Evolutionary conservation across 2,113 vertebrate species (phyloP).

Genomic region (Hassar affinis): DNA sequence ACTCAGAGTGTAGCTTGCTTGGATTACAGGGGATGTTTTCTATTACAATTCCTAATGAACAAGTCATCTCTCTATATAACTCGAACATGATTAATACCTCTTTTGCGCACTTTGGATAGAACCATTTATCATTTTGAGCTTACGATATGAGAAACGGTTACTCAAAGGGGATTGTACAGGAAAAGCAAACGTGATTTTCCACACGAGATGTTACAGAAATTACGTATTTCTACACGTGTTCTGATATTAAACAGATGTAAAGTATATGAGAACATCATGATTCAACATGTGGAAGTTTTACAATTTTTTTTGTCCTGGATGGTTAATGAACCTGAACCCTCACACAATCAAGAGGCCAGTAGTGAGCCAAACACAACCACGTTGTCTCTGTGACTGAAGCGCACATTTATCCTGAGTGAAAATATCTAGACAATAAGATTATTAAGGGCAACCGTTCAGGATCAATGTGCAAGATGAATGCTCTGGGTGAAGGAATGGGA

Average conservation of each 20-base stretch:
- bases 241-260: no score
- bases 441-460: neutral
- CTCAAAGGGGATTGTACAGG: neutral
- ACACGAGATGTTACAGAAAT: neutral
- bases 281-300: neutral
- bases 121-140: neutral
- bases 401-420: neutral
- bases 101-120: neutral
- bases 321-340: neutral
- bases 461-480: neutral
- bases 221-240: no score
- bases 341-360: no score
- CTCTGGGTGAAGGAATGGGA: neutral
- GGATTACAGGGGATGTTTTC: neutral
- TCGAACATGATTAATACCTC: neutral
- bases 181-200: neutral
- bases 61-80: neutral
- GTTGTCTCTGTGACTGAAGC: neutral
- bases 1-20: slow-evolving; percentile 54
- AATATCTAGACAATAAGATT: neutral
- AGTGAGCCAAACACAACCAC: neutral
- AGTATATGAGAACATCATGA: neutral
- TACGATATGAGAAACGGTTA: neutral
- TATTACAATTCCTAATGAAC: neutral
- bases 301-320: neutral